phyloP scores from a whole-genome alignment of 2,113 vertebrate genomes.

The Dromiciops gliroides region DNA sequence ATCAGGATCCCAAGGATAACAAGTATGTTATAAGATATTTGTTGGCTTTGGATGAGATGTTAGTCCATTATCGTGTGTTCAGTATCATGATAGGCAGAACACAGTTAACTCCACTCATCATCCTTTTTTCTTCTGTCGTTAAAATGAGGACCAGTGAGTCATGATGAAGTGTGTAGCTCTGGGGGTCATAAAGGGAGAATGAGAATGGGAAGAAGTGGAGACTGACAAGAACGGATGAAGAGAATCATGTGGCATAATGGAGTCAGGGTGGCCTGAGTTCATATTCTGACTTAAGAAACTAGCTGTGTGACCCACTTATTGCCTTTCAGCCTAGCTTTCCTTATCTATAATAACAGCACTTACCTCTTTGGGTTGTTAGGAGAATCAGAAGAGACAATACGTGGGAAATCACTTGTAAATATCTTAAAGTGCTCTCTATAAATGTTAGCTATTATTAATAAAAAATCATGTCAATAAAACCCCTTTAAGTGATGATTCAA shows the following conservation, averaged over 20 bases:
- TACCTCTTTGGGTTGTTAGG: neutral
- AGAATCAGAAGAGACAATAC: neutral
- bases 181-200: neutral
- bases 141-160: neutral
- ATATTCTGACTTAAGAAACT: neutral
- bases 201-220: neutral
- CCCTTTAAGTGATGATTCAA: neutral
- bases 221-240: neutral
- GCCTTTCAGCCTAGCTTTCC: neutral
- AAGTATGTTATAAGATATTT: constrained; percentile 74
- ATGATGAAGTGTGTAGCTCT: neutral
- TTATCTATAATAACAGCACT: neutral
- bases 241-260: neutral
- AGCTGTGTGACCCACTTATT: neutral
- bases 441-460: neutral
- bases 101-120: neutral
- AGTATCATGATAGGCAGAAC: neutral
- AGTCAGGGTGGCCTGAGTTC: neutral
- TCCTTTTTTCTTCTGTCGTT: neutral
- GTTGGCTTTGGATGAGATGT: accelerated
- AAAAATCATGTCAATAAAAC: constrained; percentile 1
- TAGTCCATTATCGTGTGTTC: neutral
- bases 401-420: neutral
- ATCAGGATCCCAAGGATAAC: constrained; percentile 93
- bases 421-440: neutral